These are phyloP conservation scores for Coptodon bakossiorum DNA, from an alignment of 2,113 vertebrate species.

Conservation along the genomic window DNA sequence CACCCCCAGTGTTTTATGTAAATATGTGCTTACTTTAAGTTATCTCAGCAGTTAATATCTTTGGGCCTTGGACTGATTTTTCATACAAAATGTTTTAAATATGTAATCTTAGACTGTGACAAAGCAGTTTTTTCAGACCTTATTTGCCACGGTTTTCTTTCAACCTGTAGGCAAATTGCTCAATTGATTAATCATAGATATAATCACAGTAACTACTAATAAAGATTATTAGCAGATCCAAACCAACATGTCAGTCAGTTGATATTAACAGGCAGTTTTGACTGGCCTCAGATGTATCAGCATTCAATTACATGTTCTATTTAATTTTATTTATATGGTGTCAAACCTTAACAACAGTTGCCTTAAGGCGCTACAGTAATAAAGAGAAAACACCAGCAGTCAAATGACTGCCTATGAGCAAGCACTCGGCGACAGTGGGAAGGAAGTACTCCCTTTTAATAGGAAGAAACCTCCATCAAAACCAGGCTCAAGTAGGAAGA, in stretches of 20 bases:
- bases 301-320: neutral
- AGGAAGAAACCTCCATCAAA: neutral
- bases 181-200: neutral
- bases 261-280: neutral
- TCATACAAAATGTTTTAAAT: neutral
- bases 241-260: neutral
- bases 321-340: neutral
- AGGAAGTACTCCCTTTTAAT: neutral
- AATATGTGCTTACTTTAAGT: neutral
- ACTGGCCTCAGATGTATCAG: neutral
- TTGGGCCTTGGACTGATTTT: neutral
- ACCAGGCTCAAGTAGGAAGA: neutral
- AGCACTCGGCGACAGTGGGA: neutral
- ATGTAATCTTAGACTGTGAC: neutral
- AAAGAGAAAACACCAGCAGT: neutral
- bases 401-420: neutral
- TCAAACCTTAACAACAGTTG: neutral
- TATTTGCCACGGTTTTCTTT: neutral
- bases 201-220: neutral
- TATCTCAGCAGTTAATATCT: neutral
- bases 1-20: neutral
- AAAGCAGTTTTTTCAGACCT: neutral
- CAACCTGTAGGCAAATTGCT: neutral
- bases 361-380: neutral
- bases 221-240: neutral